Conservation (phyloP, 2,113 vertebrate species). For the Colaptes auratus region DNA sequence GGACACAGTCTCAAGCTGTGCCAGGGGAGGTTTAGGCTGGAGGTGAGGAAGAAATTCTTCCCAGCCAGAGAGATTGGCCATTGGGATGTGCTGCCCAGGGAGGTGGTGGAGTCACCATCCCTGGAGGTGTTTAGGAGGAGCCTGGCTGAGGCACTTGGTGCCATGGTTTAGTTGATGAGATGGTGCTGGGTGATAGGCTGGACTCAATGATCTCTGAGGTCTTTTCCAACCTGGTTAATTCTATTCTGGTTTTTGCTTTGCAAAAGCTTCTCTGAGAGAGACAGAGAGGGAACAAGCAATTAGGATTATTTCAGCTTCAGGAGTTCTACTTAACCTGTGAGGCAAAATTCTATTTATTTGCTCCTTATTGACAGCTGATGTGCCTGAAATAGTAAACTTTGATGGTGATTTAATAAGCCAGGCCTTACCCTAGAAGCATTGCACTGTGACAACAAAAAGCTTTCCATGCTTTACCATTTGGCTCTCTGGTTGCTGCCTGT, state of each 20-base stretch:
- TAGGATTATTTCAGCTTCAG: neutral
- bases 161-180: too few species aligned
- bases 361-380: neutral
- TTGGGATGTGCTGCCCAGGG: too few species aligned
- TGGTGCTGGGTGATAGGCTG: too few species aligned
- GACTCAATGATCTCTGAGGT: too few species aligned
- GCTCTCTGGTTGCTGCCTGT: neutral
- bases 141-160: too few species aligned
- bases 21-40: too few species aligned
- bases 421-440: neutral
- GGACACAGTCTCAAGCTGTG: too few species aligned
- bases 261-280: neutral
- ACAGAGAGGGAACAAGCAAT: neutral
- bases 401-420: neutral
- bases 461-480: constrained; percentile 7
- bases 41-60: too few species aligned
- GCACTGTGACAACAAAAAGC: neutral
- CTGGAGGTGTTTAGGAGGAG: too few species aligned
- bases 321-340: neutral
- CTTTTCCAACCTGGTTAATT: neutral
- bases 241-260: neutral
- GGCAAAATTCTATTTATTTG: constrained; percentile 5
- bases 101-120: too few species aligned
- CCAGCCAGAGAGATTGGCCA: too few species aligned
- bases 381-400: neutral